Evolutionary conservation across 1,140 invertebrate genomes (phyloP).

Genomic region (Cryptotermes secundus): DNA sequence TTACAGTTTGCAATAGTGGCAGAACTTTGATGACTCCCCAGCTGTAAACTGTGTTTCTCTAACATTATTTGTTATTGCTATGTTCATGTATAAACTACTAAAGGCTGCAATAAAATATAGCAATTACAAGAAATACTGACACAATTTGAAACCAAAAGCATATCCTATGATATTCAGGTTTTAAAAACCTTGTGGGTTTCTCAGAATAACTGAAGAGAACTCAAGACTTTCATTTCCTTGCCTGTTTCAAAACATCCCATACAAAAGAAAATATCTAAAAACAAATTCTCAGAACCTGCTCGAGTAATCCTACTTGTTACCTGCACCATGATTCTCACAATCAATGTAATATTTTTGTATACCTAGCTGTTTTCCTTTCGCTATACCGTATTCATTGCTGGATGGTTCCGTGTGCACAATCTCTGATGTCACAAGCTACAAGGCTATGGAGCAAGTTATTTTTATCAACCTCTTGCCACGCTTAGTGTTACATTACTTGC

Average conservation of each 20-base stretch:
- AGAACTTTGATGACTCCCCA: slow-evolving; percentile 1
- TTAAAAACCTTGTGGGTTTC: neutral
- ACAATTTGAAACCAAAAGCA: neutral
- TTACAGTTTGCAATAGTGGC: neutral
- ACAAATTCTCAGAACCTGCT: neutral
- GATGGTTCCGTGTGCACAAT: slow-evolving; percentile 9
- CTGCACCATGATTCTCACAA: too few relatives aligned
- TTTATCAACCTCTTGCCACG: neutral
- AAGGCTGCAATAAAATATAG: slow-evolving; percentile 29
- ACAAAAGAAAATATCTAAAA: neutral
- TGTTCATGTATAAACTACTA: slow-evolving; percentile 24
- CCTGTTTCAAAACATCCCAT: neutral
- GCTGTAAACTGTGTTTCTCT: slow-evolving; percentile 27
- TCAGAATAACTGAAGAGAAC: neutral
- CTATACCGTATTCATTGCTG: neutral
- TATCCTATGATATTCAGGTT: neutral
- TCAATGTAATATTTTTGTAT: neutral
- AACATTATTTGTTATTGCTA: slow-evolving; percentile 25
- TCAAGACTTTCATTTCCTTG: neutral
- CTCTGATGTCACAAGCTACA: neutral
- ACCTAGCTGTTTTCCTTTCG: neutral
- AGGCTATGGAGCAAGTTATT: neutral
- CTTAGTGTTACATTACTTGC: slow-evolving; percentile 26
- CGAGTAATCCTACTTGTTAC: too few relatives aligned
- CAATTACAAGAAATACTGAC: slow-evolving; percentile 1